phyloP scores from a whole-genome alignment of 2,797 vertebrate species.

The Perodicticus potto region DNA sequence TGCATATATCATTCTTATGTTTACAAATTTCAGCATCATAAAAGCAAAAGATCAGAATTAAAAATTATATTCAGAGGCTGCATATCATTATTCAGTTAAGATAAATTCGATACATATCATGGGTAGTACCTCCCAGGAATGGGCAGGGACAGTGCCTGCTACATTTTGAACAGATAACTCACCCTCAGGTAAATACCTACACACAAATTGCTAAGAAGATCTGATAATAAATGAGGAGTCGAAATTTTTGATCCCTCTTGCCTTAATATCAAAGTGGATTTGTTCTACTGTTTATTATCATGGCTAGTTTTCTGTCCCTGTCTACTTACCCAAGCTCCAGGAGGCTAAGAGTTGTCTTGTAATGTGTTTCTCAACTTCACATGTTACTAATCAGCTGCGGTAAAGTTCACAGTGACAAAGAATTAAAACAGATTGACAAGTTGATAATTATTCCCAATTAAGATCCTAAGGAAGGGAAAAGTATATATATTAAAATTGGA shows the following conservation, averaged over 20 bases:
- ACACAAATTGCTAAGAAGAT: neutral
- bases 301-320: neutral
- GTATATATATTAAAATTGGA: neutral
- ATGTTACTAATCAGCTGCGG: neutral
- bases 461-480: neutral
- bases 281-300: neutral
- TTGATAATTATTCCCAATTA: neutral
- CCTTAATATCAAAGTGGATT: neutral
- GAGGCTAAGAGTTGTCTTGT: neutral
- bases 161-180: neutral
- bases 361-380: neutral
- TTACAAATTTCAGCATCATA: neutral
- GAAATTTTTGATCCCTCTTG: neutral
- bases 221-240: neutral
- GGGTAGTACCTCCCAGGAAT: neutral
- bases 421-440: neutral
- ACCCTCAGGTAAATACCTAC: too few species aligned
- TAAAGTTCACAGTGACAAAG: slow-evolving; percentile 18
- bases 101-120: neutral
- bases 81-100: neutral
- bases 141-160: neutral
- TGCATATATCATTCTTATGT: neutral
- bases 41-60: neutral
- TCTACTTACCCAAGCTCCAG: neutral
- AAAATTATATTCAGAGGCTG: neutral